Evolutionary conservation across 2,888 invertebrate species (phyloP).

Genomic region (Napeogenes inachia): DNA sequence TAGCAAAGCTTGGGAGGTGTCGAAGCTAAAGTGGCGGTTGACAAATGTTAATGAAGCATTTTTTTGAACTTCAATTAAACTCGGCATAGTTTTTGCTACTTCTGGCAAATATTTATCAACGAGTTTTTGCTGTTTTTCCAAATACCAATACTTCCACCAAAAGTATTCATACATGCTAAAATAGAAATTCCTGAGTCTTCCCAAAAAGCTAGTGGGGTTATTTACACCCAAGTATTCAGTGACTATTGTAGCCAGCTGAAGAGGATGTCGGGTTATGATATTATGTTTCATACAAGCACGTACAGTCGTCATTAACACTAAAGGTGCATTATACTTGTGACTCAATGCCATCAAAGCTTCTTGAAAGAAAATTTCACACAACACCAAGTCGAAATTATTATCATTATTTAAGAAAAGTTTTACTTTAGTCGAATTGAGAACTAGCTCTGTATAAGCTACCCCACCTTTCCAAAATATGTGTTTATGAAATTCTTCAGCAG

Average conservation of each 20-base stretch:
- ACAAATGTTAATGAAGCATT: slow-evolving; percentile 61
- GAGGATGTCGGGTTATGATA: slow-evolving; percentile 53
- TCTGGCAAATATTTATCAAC: slow-evolving; percentile 54
- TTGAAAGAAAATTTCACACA: slow-evolving; percentile 67
- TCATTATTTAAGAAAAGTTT: slow-evolving; percentile 49
- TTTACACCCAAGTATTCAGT: slow-evolving; percentile 52
- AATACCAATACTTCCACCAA: slow-evolving; percentile 58
- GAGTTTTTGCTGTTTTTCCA: slow-evolving; percentile 53
- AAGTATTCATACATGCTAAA: slow-evolving; percentile 55
- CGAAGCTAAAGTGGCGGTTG: slow-evolving; percentile 71
- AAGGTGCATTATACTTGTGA: slow-evolving; percentile 61
- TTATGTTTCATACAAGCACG: slow-evolving; percentile 66
- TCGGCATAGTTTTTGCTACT: slow-evolving; percentile 50
- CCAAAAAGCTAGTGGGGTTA: slow-evolving; percentile 72
- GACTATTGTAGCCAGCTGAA: slow-evolving; percentile 55
- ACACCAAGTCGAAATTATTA: slow-evolving; percentile 61
- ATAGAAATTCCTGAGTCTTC: slow-evolving; percentile 68
- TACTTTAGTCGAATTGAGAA: slow-evolving; percentile 50
- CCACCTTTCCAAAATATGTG: slow-evolving; percentile 36
- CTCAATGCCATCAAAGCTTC: slow-evolving; percentile 63
- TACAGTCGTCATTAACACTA: slow-evolving; percentile 56
- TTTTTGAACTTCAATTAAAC: slow-evolving; percentile 54
- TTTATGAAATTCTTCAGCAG: slow-evolving; percentile 57
- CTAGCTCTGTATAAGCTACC: slow-evolving; percentile 51
- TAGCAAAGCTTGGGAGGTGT: slow-evolving; percentile 61